phyloP scores from a whole-genome alignment of 2,888 invertebrate species.

The Cacoxenus indagator region DNA sequence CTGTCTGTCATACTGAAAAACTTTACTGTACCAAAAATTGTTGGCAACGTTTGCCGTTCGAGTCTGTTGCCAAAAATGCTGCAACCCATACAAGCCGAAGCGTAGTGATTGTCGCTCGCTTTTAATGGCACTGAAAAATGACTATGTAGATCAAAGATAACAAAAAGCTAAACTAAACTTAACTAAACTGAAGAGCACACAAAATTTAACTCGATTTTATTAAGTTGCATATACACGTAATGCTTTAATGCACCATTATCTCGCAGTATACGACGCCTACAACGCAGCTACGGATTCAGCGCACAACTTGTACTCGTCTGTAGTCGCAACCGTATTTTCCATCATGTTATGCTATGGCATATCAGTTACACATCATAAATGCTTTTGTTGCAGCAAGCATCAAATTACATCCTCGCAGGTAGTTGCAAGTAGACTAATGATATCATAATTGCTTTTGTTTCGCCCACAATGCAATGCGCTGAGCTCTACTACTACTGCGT shows the following conservation, averaged over 20 bases:
- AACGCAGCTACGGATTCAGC: too few relatives aligned
- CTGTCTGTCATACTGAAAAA: constrained; percentile 24
- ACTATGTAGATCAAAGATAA: not conserved
- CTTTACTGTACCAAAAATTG: constrained; percentile 22
- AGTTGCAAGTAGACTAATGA: constrained; percentile 45
- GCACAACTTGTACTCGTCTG: too few relatives aligned
- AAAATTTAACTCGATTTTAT: too few relatives aligned
- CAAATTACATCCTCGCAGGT: constrained; percentile 12
- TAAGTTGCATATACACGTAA: too few relatives aligned
- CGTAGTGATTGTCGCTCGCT: not conserved
- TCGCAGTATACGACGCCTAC: too few relatives aligned
- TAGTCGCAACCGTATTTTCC: too few relatives aligned
- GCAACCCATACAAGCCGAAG: not conserved
- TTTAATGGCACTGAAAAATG: not conserved
- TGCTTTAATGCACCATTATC: too few relatives aligned
- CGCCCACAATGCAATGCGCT: not conserved
- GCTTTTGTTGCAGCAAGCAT: constrained; percentile 3
- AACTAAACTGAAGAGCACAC: too few relatives aligned
- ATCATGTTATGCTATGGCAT: too few relatives aligned
- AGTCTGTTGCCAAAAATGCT: constrained; percentile 26
- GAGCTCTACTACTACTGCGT: not conserved
- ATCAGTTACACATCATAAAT: constrained; percentile 14
- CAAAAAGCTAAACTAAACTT: not conserved
- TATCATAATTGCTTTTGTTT: constrained; percentile 53
- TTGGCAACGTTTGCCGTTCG: constrained; percentile 18